Percentiles rank a stretch among this genome's conserved stretches.
These are phyloP conservation scores for Macroramphosus scolopax DNA, from an alignment of 2,797 vertebrate species.

Conservation along the genomic window DNA sequence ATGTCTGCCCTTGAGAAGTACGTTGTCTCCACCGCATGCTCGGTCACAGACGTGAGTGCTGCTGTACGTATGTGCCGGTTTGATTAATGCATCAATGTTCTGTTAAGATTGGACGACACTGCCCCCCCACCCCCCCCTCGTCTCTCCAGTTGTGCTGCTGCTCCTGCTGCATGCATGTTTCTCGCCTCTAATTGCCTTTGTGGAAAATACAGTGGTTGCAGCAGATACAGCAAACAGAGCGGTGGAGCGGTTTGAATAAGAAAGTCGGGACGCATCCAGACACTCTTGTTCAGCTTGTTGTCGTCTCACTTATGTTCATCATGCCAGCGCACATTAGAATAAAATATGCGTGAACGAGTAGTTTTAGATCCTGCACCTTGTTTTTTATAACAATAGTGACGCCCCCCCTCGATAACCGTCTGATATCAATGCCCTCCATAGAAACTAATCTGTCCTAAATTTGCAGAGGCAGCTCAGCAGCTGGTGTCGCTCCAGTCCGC, in stretches of 20 bases:
- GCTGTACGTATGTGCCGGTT: slow-evolving; percentile 20
- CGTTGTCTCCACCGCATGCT: slow-evolving; percentile 16
- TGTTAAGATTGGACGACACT: slow-evolving; percentile 70
- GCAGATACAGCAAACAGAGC: slow-evolving; percentile 44
- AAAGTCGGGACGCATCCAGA: slow-evolving; percentile 21
- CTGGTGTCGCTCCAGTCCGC: slow-evolving; percentile 23
- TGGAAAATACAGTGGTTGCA: slow-evolving; percentile 65
- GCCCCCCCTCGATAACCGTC: slow-evolving; percentile 36
- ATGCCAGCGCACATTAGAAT: neutral
- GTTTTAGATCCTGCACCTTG: neutral
- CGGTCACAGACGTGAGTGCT: slow-evolving; percentile 35
- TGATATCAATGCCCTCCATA: slow-evolving; percentile 45
- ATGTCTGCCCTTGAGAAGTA: slow-evolving; percentile 46
- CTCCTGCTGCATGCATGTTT: slow-evolving; percentile 54
- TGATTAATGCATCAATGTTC: slow-evolving; percentile 82
- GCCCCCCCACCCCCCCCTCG: slow-evolving; percentile 28
- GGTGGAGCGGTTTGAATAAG: slow-evolving; percentile 41
- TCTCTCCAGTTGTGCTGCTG: slow-evolving; percentile 46
- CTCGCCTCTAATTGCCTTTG: slow-evolving; percentile 77
- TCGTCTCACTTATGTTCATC: neutral
- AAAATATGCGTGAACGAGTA: slow-evolving; percentile 2
- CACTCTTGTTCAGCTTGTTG: slow-evolving; percentile 15
- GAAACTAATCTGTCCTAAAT: slow-evolving; percentile 50
- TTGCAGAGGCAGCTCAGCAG: slow-evolving; percentile 41
- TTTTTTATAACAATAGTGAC: neutral